These are phyloP conservation scores for Alloscopus bannaensis DNA, from an alignment of 2,888 invertebrate genomes.

Conservation along the genomic window DNA sequence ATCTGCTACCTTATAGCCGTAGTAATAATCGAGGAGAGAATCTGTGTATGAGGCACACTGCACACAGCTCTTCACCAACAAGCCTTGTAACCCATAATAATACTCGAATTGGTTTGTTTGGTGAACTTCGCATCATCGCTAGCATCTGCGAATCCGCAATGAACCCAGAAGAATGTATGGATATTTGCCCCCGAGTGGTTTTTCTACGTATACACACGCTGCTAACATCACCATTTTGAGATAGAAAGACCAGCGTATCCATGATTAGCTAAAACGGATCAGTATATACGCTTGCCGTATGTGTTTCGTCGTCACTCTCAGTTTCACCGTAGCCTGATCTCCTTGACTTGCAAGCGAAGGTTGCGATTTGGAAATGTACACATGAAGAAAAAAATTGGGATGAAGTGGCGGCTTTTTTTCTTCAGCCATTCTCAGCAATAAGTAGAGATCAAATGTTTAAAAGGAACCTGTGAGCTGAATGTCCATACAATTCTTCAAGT, in stretches of 20 bases:
- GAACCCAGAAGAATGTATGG: slow-evolving; percentile 3
- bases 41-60: too few species aligned
- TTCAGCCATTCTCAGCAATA: not conserved
- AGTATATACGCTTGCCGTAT: too few species aligned
- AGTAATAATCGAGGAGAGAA: not conserved
- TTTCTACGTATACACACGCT: too few species aligned
- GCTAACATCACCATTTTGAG: too few species aligned
- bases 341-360: slow-evolving; percentile 4
- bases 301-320: too few species aligned
- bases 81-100: too few species aligned
- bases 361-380: not conserved
- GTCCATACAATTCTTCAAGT: too few species aligned
- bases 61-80: too few species aligned
- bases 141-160: slow-evolving; percentile 23
- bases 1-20: not conserved
- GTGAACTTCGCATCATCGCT: too few species aligned
- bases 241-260: too few species aligned
- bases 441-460: not conserved
- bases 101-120: too few species aligned
- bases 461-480: not conserved
- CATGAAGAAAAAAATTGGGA: not conserved
- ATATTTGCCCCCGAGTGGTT: slow-evolving; percentile 18
- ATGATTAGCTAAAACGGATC: too few species aligned
- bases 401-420: slow-evolving; percentile 9
- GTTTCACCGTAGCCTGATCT: slow-evolving; percentile 1